Evolutionary conservation across 2,888 invertebrate species (phyloP).

Genomic region (Hartigia nigra): DNA sequence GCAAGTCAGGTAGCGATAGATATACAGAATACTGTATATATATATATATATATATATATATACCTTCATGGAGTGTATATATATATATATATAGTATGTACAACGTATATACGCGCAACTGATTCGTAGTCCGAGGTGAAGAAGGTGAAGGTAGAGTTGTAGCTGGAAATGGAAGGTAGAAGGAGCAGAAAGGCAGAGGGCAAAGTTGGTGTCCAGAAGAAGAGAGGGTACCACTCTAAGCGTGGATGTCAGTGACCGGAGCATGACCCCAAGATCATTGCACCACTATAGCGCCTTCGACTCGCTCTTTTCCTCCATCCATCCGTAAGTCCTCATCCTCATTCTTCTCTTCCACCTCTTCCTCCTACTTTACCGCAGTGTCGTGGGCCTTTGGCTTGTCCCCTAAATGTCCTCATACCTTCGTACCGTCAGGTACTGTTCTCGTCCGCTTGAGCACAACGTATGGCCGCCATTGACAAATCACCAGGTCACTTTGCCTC

Average conservation of each 20-base stretch:
- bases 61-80: too few species aligned
- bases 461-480: not conserved
- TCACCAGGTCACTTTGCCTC: not conserved
- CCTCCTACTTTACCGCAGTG: conserved; percentile 9
- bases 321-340: conserved; percentile 6
- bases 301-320: conserved; percentile 15
- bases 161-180: conserved; percentile 18
- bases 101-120: not conserved
- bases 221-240: conserved; percentile 43
- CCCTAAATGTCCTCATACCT: conserved; percentile 25
- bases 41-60: too few species aligned
- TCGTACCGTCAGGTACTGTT: not conserved
- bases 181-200: conserved; percentile 31
- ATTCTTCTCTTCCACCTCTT: not conserved
- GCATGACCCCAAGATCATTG: conserved; percentile 61
- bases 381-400: conserved; percentile 20
- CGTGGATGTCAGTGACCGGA: conserved; percentile 62
- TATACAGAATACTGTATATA: not conserved
- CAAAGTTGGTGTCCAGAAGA: conserved; percentile 38
- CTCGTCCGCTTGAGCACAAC: not conserved
- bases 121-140: not conserved
- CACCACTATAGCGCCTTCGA: conserved; percentile 39
- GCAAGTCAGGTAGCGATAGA: too few species aligned
- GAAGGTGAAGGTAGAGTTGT: not conserved
- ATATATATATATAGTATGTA: not conserved